phyloP scores from a whole-genome alignment of 1,140 invertebrate genomes.

The Aphaenogaster floridana region DNA sequence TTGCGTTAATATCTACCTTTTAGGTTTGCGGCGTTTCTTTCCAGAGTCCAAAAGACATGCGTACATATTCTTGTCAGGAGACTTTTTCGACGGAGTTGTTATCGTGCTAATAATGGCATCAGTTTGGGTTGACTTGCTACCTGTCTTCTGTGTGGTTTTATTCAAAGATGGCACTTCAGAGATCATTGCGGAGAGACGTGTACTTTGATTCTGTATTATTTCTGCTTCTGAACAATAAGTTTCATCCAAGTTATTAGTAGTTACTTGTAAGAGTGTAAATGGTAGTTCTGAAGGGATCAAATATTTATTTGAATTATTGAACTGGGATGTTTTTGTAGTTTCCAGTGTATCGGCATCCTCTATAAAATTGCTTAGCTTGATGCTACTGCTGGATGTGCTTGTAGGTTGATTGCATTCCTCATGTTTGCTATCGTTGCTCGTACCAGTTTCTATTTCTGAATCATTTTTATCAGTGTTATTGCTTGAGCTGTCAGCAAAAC shows the following conservation, averaged over 20 bases:
- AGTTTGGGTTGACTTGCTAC: constrained; percentile 18
- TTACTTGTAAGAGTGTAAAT: background rate
- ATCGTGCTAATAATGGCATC: constrained; percentile 52
- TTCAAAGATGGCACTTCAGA: constrained; percentile 69
- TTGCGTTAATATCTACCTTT: constrained; percentile 74
- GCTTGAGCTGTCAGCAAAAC: constrained; percentile 27
- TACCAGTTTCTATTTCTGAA: constrained; percentile 43
- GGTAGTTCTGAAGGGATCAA: too few species aligned
- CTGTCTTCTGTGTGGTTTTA: background rate
- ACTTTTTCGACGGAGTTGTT: constrained; percentile 34
- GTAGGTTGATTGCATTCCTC: background rate
- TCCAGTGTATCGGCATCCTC: constrained; percentile 73
- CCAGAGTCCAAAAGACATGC: constrained; percentile 52
- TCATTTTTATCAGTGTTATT: background rate
- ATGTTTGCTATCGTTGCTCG: constrained; percentile 14
- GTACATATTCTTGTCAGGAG: background rate
- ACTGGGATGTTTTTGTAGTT: background rate
- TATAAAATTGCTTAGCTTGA: constrained; percentile 70
- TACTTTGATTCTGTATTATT: background rate
- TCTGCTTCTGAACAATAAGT: constrained; percentile 72
- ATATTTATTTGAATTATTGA: background rate
- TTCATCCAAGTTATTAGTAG: constrained; percentile 67
- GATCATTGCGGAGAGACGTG: constrained; percentile 67
- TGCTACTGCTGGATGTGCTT: constrained; percentile 47
- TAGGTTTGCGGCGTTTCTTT: constrained; percentile 74